phyloP scores from a whole-genome alignment of 2,888 invertebrate genomes.

The Anthrax anthrax region DNA sequence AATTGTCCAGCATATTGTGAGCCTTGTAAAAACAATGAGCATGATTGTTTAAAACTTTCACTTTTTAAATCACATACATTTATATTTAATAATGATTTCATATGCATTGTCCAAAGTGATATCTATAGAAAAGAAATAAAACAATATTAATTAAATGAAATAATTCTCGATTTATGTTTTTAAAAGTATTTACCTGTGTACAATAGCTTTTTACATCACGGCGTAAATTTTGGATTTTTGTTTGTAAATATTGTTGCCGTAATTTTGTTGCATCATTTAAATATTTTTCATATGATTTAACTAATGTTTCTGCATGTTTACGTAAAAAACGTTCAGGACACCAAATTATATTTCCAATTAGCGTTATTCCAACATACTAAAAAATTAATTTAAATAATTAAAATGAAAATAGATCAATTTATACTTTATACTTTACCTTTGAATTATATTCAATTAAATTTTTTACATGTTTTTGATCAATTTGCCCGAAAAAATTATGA shows the following conservation, averaged over 20 bases:
- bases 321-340: constrained; percentile 69
- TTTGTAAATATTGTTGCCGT: constrained; percentile 42
- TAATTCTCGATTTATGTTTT: no score
- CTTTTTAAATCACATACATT: constrained; percentile 37
- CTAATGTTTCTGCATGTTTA: constrained; percentile 44
- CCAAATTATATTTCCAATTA: constrained; percentile 73
- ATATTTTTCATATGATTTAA: constrained; percentile 35
- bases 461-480: constrained; percentile 63
- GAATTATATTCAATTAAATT: constrained; percentile 59
- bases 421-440: constrained; percentile 40
- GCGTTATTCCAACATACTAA: constrained; percentile 59
- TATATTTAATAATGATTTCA: constrained; percentile 38
- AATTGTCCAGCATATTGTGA: constrained; percentile 53
- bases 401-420: background rate
- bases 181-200: constrained; percentile 8
- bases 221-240: constrained; percentile 42
- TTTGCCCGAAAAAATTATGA: constrained; percentile 56
- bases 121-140: constrained; percentile 28
- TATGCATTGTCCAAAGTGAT: constrained; percentile 45
- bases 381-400: background rate
- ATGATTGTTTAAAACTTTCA: constrained; percentile 40
- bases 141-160: no score
- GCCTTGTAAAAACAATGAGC: constrained; percentile 36
- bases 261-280: constrained; percentile 30
- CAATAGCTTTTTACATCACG: constrained; percentile 43